phyloP scores from a whole-genome alignment of 37 sponge, comb jelly and placozoan species.

The Beroe ovata region DNA sequence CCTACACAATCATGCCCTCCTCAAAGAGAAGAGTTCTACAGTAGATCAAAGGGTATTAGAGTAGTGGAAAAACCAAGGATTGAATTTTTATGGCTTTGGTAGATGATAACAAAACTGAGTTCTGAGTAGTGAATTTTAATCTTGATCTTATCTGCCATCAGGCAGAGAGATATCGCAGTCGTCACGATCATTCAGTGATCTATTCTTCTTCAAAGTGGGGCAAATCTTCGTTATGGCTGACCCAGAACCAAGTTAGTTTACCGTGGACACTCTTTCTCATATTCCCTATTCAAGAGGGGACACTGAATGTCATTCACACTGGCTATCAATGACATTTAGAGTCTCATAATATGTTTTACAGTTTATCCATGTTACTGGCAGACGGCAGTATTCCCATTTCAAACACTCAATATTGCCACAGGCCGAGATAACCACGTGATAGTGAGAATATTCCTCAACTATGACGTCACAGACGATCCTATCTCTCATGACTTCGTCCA shows the following conservation, averaged over 20 bases:
- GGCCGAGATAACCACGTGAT: neutral
- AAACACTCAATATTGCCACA: neutral
- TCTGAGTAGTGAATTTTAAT: too few relatives aligned
- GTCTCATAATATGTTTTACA: neutral
- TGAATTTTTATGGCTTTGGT: too few relatives aligned
- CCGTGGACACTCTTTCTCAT: too few relatives aligned
- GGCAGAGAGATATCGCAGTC: neutral
- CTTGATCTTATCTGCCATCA: too few relatives aligned
- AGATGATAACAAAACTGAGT: too few relatives aligned
- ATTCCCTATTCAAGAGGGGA: too few relatives aligned
- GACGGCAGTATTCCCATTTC: too few relatives aligned
- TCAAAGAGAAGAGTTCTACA: too few relatives aligned
- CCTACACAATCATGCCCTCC: too few relatives aligned
- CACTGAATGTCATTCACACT: neutral
- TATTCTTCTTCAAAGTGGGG: neutral
- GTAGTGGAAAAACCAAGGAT: too few relatives aligned
- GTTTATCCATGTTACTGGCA: too few relatives aligned
- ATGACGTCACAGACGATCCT: neutral
- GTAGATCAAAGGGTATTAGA: too few relatives aligned
- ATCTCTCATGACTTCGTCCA: neutral
- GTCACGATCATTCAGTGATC: neutral
- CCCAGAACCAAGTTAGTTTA: neutral
- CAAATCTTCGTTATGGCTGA: neutral
- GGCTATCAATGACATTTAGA: neutral
- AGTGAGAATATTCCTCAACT: neutral